These are phyloP conservation scores for Oryzias melastigma DNA, from an alignment of 2,113 vertebrate species.

Conservation along the genomic window DNA sequence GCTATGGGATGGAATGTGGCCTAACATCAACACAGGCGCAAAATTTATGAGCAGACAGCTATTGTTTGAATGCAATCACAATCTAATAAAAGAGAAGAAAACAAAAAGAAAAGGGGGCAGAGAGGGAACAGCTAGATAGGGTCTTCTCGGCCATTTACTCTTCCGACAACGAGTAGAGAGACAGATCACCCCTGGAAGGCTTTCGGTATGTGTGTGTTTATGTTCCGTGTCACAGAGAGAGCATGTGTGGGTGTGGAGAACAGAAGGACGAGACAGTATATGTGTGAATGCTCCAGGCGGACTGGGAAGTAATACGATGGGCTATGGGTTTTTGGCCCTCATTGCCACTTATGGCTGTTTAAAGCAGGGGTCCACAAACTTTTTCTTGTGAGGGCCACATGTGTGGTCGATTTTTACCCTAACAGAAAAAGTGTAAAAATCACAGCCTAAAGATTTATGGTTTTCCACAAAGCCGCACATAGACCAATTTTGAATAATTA, in stretches of 20 bases:
- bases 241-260: conserved; percentile 10
- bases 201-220: conserved; percentile 16
- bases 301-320: conserved; percentile 22
- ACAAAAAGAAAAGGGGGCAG: conserved; percentile 41
- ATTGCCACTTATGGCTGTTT: conserved; percentile 42
- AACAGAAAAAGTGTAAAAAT: too few species aligned
- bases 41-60: conserved; percentile 74
- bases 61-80: conserved; percentile 71
- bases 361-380: too few species aligned
- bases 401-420: too few species aligned
- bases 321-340: conserved; percentile 27
- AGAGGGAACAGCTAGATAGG: conserved; percentile 60
- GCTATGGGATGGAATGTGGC: conserved; percentile 64
- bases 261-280: not conserved
- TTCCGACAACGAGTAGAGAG: conserved; percentile 46
- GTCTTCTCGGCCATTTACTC: conserved; percentile 57
- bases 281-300: conserved; percentile 25
- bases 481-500: too few species aligned
- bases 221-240: conserved; percentile 15
- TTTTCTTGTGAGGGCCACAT: too few species aligned
- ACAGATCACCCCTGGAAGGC: conserved; percentile 58
- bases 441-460: too few species aligned
- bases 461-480: too few species aligned
- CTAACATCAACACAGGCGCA: conserved; percentile 73
- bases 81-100: conserved; percentile 45